A percentile compares a stretch with the other conserved stretches of the same genome.
These are phyloP conservation scores for Anser brachyrhynchus DNA, from an alignment of 2,113 vertebrate genomes.

Conservation along the genomic window DNA sequence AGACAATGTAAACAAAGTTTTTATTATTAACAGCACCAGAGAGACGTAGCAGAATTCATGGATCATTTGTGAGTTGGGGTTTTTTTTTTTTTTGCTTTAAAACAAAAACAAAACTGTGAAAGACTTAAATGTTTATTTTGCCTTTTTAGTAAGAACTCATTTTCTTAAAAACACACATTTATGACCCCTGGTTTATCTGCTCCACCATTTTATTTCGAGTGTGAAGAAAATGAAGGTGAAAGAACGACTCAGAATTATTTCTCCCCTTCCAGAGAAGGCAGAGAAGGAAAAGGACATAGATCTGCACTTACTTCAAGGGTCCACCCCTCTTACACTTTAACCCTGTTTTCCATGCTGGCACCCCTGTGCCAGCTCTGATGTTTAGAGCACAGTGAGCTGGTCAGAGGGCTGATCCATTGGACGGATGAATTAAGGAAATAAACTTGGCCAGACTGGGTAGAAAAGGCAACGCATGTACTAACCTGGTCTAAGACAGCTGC, in stretches of 20 bases:
- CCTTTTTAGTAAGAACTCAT: background rate
- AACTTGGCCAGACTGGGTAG: background rate
- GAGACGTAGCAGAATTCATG: background rate
- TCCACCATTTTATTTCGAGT: background rate
- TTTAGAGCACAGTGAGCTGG: background rate
- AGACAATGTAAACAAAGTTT: background rate
- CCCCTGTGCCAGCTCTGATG: background rate
- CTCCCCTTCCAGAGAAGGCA: background rate
- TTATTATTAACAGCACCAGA: background rate
- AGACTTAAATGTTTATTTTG: background rate
- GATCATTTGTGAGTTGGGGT: background rate
- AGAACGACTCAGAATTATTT: background rate
- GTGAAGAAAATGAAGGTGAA: background rate
- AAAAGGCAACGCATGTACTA: background rate
- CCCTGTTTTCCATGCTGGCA: background rate
- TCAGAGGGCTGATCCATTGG: background rate
- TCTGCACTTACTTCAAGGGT: background rate
- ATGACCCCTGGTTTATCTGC: background rate
- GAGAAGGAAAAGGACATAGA: background rate
- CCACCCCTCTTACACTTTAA: background rate
- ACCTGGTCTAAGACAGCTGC: background rate
- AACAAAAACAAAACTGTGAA: background rate
- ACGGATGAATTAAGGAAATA: background rate
- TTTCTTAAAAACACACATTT: background rate
- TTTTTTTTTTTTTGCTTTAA: background rate